A percentile compares a stretch with the other conserved stretches of the same genome.
These are phyloP conservation scores for Dolomedes plantarius DNA, from an alignment of 2,888 invertebrate genomes.

Conservation along the genomic window DNA sequence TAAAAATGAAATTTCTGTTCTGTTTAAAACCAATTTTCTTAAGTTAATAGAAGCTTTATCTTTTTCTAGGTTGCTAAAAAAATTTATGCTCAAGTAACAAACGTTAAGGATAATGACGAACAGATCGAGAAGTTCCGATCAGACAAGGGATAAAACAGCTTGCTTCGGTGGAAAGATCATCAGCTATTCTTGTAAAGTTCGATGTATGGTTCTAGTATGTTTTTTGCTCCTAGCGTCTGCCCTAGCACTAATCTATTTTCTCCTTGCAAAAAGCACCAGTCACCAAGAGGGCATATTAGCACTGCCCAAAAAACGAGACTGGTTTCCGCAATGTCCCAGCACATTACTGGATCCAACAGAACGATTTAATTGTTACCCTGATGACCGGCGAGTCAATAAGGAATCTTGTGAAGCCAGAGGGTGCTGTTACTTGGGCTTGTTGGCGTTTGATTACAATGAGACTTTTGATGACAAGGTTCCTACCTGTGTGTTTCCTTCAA, in stretches of 20 bases:
- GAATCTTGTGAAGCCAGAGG: constrained; percentile 61
- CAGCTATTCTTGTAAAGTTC: constrained; percentile 55
- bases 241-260: constrained; percentile 37
- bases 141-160: not conserved
- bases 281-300: constrained; percentile 13
- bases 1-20: too few species aligned
- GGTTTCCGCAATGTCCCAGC: constrained; percentile 52
- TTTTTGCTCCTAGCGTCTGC: constrained; percentile 52
- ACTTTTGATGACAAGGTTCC: constrained; percentile 3
- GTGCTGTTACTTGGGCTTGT: constrained; percentile 54
- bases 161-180: constrained; percentile 31
- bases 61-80: too few species aligned
- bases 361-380: constrained; percentile 71
- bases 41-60: too few species aligned
- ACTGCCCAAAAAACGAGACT: constrained; percentile 24
- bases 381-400: constrained; percentile 26
- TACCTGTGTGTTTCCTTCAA: constrained; percentile 64
- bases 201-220: constrained; percentile 51
- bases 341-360: constrained; percentile 3
- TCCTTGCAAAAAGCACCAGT: constrained; percentile 31
- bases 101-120: not conserved
- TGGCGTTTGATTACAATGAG: not conserved
- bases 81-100: too few species aligned
- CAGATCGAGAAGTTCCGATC: not conserved
- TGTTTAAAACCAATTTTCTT: too few species aligned